Evolutionary conservation across 2,113 vertebrate genomes (phyloP).

Genomic region (Neoarius graeffei): DNA sequence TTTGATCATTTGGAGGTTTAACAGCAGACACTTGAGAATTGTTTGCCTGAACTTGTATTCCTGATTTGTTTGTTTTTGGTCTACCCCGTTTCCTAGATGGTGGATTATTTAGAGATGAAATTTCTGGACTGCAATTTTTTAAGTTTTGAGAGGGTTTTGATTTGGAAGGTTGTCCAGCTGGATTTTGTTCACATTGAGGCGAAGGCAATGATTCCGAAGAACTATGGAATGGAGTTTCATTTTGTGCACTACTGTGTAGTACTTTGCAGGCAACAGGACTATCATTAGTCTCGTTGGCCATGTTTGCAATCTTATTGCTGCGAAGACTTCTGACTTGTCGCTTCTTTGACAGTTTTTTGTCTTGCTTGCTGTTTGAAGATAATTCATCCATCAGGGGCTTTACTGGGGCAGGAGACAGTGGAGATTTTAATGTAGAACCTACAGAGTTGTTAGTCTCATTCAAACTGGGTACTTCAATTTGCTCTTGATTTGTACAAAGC

Average conservation of each 20-base stretch:
- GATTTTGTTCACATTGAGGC: constrained; percentile 54
- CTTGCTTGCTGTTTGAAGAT: constrained; percentile 66
- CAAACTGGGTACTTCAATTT: constrained; percentile 18
- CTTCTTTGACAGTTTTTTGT: constrained; percentile 85
- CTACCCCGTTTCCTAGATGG: constrained; percentile 81
- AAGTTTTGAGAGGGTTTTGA: constrained; percentile 42
- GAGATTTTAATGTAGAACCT: constrained; percentile 2
- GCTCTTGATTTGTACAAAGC: constrained; percentile 20
- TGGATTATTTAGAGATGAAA: constrained; percentile 41
- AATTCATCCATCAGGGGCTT: constrained; percentile 55
- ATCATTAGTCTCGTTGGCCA: constrained; percentile 45
- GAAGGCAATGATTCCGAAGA: constrained; percentile 41
- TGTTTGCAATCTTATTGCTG: constrained; percentile 80
- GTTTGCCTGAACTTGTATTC: constrained; percentile 63
- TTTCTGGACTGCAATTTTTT: constrained; percentile 13
- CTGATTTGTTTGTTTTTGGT: constrained; percentile 77
- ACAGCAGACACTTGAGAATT: constrained; percentile 56
- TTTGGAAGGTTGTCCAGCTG: constrained; percentile 56
- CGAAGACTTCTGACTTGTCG: constrained; percentile 86
- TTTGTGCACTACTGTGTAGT: constrained; percentile 52
- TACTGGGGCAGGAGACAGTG: constrained; percentile 45
- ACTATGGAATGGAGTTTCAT: constrained; percentile 48
- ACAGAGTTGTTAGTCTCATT: constrained; percentile 14
- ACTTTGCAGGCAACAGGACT: constrained; percentile 35
- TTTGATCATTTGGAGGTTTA: constrained; percentile 51